Conservation (phyloP, 2,888 invertebrate genomes). For the Aleiodes alternator region DNA sequence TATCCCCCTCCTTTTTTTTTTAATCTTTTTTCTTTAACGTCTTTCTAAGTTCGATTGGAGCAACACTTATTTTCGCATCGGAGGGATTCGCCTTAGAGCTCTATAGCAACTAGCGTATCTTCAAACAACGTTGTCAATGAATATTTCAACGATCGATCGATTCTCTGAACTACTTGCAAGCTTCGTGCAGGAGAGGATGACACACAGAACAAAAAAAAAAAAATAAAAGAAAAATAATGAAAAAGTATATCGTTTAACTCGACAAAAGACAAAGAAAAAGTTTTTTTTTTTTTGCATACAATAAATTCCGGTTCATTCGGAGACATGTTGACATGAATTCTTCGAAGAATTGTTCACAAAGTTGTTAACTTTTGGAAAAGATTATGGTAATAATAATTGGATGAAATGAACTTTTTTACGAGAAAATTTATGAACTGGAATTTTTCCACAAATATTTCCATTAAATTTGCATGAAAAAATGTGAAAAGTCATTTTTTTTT, state of each 20-base stretch:
- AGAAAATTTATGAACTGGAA: not conserved
- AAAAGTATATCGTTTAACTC: constrained; percentile 30
- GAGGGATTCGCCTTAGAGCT: constrained; percentile 22
- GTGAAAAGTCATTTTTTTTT: not conserved
- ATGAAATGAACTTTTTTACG: not conserved
- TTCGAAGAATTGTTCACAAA: not conserved
- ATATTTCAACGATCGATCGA: constrained; percentile 68
- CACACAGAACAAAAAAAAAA: not conserved
- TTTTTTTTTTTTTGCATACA: constrained; percentile 11
- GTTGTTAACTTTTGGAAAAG: too few relatives aligned
- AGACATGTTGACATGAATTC: constrained; percentile 21
- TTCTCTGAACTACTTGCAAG: constrained; percentile 52
- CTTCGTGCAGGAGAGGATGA: constrained; percentile 27
- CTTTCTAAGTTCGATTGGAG: constrained; percentile 1
- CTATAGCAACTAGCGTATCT: constrained; percentile 30
- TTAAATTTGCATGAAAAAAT: too few relatives aligned
- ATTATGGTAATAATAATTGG: not conserved
- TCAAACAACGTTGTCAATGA: constrained; percentile 55
- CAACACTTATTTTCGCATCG: constrained; percentile 22
- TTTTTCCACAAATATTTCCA: not conserved
- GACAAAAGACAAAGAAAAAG: constrained; percentile 8
- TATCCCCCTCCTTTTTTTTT: constrained; percentile 7
- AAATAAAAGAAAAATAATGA: not conserved
- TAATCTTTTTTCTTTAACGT: constrained; percentile 6
- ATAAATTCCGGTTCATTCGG: constrained; percentile 29